Conservation (phyloP, 2,888 invertebrate genomes). For the Drosophila melanosoma region DNA sequence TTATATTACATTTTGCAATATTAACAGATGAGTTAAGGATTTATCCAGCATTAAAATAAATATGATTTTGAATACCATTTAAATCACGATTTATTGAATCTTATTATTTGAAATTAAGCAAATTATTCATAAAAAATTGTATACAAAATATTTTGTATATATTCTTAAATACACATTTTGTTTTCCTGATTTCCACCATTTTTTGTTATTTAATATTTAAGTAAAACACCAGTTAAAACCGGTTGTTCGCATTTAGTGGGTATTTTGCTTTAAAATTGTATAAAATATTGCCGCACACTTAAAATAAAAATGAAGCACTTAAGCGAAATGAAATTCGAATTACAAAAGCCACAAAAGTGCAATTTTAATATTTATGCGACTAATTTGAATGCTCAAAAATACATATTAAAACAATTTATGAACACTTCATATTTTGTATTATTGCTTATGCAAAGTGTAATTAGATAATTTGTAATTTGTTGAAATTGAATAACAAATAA, state of each 20-base stretch:
- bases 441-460: conserved; percentile 46
- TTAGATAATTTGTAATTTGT: conserved; percentile 58
- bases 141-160: background rate
- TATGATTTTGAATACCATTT: conserved; percentile 12
- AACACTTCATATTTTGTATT: conserved; percentile 22
- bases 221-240: background rate
- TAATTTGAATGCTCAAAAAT: conserved; percentile 25
- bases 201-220: background rate
- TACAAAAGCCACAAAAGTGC: conserved; percentile 14
- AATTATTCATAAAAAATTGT: background rate
- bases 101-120: background rate
- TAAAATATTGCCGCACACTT: background rate
- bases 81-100: background rate
- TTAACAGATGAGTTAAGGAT: background rate
- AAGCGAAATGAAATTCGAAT: conserved; percentile 28
- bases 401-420: conserved; percentile 57
- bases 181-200: background rate
- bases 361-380: conserved; percentile 19
- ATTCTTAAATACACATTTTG: background rate
- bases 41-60: background rate
- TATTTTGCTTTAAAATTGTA: background rate
- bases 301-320: conserved; percentile 35
- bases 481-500: conserved; percentile 42
- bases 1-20: background rate
- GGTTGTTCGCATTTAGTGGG: background rate